Conservation (phyloP, 2,888 invertebrate genomes). For the Pachydiplax longipennis region DNA sequence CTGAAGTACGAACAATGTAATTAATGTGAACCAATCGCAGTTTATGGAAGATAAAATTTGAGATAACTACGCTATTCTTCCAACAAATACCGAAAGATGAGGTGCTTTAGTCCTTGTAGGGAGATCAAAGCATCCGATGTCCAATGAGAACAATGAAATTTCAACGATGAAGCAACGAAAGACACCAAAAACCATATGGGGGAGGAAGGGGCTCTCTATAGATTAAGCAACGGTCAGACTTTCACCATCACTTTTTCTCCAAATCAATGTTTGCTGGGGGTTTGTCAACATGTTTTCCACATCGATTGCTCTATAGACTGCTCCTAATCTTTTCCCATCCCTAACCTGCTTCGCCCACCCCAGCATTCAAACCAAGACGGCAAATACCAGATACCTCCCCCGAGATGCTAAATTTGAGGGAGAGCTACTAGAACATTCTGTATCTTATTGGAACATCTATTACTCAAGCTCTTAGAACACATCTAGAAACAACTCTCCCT, state of each 20-base stretch:
- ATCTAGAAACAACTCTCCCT: too few species aligned
- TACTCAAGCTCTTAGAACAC: too few species aligned
- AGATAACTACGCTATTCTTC: too few species aligned
- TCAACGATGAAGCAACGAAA: background rate
- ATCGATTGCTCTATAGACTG: background rate
- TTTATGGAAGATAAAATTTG: too few species aligned
- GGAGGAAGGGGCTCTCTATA: background rate
- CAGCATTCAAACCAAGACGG: background rate
- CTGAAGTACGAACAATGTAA: too few species aligned
- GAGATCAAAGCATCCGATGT: too few species aligned
- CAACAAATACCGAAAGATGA: too few species aligned
- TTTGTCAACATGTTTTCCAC: constrained; percentile 10
- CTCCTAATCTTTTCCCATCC: background rate
- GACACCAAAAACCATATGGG: background rate
- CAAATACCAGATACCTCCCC: background rate
- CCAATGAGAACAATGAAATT: background rate
- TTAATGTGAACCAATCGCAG: too few species aligned
- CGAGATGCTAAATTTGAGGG: background rate
- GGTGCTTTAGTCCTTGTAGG: too few species aligned
- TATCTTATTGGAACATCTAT: too few species aligned
- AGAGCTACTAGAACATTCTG: background rate
- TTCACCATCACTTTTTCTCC: constrained; percentile 20
- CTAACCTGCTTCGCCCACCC: background rate
- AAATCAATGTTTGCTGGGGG: constrained; percentile 30
- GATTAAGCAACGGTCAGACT: background rate